Base-by-base conservation (phyloP, 2,797 vertebrate genomes). In the Graptemys geographica region DNA sequence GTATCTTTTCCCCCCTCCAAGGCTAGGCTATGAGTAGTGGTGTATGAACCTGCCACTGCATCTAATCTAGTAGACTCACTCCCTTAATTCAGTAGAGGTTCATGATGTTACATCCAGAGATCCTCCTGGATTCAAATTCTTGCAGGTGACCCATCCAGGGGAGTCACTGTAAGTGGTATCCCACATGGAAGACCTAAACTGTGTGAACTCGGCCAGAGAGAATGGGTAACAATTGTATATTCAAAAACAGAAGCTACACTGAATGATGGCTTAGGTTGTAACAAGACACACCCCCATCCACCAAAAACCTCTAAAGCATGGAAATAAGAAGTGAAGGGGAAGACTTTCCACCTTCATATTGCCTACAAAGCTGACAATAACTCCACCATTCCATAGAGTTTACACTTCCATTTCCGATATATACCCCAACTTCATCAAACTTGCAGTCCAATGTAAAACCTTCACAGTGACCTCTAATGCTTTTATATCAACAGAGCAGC, bases 401-500 rank as follows among this genome's bases (percentile, higher is more conserved):
- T 25, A 21, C 47, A 2, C 55, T 85, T 90, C 88, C 90, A 90
- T 0, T 47, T 59, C 89, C 47, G 12, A 52, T 88, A 83, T 79
- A 5, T 0, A 69, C 19, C 74, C 55, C 59, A 69, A 0, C 41
- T 84, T 81, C 25, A 37, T 3, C 53, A 82, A 49, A 37, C 3
- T 33, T 52, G 33, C 1, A 0, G 15, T n/a, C 53, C 1, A n/a
- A 53, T 52, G 13, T 33, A 11, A 41, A 41, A 84, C 8, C 74
- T 49, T 49, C 15, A 49, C 41, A 47, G 28, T 16, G 15, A 31
- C 11, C 44, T 3, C 49, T 0, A 0, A 0, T 0, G 33, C 86
- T 59, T 62, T 78, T 1, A 0, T 3, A 37, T 1, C 0, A 0
- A 15, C 56, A 79, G 74, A 19, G 37, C 1, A 0, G 4, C 31